Base-by-base conservation (phyloP, 2,797 vertebrate genomes). In the Galagoides demidoff region DNA sequence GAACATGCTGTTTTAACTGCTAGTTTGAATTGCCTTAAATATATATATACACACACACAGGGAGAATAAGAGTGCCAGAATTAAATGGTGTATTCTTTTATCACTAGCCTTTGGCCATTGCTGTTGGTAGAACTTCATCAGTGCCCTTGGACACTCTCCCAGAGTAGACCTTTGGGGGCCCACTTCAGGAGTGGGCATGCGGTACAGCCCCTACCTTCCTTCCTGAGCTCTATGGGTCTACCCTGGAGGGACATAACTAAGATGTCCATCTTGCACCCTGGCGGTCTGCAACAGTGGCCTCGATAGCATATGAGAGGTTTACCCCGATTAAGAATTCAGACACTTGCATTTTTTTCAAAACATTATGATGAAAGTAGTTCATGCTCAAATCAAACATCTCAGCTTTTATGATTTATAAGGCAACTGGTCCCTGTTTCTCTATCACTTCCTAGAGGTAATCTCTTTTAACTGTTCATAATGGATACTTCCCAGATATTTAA, bases 401-500 rank as follows among this genome's bases (percentile, higher is more conserved):
- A 52, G 29, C 27, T 84, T 88, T 88, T 77, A 61, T 89, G 19
- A 89, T 89, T n/a, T 71, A 59, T 70, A 92, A 34, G n/a, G 6
- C 76, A 81, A 23, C 2, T 29, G 39, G 31, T 34, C 17, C 14
- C 20, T 59, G 39, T 7, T 64, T 5, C 23, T 92, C 61, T 23
- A 73, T 10, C 2, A 22, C 5, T 68, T 85, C 14, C 49, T 85
- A 83, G 13, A 34, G 19, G 22, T 16, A 78, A n/a, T 22, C 23
- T 45, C 45, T 85, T 85, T 59, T 59, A 66, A 84, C 14, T 45
- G 19, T 85, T 49, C 61, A 25, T 90, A 68, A 39, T 92, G 25
- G 10, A 88, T 85, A n/a, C 27, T 85, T 93, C 61, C n/a, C 23
- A 68, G 57, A 68, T 78, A 55, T 77, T 90, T 71, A 83, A 74